These are phyloP conservation scores for Noctua janthe DNA, from an alignment of 2,888 invertebrate genomes.

Conservation along the genomic window DNA sequence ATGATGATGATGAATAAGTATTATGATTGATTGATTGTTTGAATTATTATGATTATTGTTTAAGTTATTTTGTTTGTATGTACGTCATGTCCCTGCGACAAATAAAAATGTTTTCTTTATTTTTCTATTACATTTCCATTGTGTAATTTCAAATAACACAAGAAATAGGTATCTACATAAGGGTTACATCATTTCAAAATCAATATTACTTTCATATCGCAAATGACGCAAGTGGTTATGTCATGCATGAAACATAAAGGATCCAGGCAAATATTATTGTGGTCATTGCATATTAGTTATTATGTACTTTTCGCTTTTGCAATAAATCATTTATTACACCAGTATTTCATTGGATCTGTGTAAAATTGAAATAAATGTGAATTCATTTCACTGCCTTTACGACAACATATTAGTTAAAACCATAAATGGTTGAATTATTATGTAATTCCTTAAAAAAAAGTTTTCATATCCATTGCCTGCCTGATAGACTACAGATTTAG, in stretches of 20 bases:
- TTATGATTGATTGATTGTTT: too few relatives aligned
- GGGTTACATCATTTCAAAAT: conserved; percentile 43
- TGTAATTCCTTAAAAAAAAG: too few relatives aligned
- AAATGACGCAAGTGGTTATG: conserved; percentile 41
- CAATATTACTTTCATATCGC: conserved; percentile 32
- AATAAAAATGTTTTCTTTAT: too few relatives aligned
- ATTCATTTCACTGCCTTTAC: too few relatives aligned
- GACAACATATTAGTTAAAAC: too few relatives aligned
- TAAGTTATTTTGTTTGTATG: too few relatives aligned
- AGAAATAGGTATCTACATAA: neutral
- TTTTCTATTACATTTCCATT: neutral
- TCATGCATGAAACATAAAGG: conserved; percentile 42
- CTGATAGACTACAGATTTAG: neutral
- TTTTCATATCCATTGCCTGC: neutral
- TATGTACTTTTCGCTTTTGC: neutral
- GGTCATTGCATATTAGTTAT: neutral
- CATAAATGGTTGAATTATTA: too few relatives aligned
- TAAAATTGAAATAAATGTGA: neutral
- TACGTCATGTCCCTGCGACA: too few relatives aligned
- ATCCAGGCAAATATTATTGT: conserved; percentile 11
- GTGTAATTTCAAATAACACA: conserved; percentile 10
- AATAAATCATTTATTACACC: conserved; percentile 7
- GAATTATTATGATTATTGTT: too few relatives aligned
- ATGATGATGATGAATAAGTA: neutral
- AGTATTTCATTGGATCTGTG: neutral